Percentiles rank a stretch among this genome's conserved stretches.
These are phyloP conservation scores for Anabacerthia variegaticeps DNA, from an alignment of 2,797 vertebrate genomes.

Conservation along the genomic window DNA sequence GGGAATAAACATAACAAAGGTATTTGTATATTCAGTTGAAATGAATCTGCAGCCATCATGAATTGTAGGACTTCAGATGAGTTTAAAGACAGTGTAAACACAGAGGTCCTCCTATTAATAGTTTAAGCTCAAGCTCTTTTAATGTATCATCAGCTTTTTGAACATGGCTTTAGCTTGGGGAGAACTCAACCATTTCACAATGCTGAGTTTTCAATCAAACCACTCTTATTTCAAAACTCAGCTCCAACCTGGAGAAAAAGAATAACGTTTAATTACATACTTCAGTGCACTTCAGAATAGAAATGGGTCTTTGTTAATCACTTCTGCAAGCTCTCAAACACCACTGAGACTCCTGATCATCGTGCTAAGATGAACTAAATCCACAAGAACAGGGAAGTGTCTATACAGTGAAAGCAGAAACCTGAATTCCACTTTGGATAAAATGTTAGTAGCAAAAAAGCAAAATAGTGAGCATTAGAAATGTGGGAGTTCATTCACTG, in stretches of 20 bases:
- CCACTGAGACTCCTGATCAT: conserved; percentile 44
- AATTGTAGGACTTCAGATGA: background rate
- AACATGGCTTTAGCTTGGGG: background rate
- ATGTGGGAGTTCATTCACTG: background rate
- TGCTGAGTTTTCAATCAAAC: conserved; percentile 56
- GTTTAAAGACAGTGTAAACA: background rate
- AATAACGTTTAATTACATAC: conserved; percentile 67
- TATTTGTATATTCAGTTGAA: background rate
- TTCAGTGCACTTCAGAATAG: conserved; percentile 67
- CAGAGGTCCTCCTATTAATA: background rate
- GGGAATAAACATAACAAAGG: background rate
- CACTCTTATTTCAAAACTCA: conserved; percentile 41
- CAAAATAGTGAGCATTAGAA: background rate
- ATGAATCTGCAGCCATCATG: background rate
- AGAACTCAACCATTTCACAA: conserved; percentile 28
- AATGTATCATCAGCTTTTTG: background rate
- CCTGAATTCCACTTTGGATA: background rate
- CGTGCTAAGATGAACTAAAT: conserved; percentile 51
- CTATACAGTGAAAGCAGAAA: background rate
- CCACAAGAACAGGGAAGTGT: background rate
- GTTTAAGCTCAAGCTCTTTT: background rate
- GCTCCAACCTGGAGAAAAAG: conserved; percentile 10
- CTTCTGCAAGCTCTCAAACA: conserved; percentile 34
- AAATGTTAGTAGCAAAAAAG: background rate
- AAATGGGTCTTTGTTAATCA: conserved; percentile 60